These are phyloP conservation scores for Ginglymostoma cirratum DNA, from an alignment of 2,113 vertebrate genomes.

Conservation along the genomic window DNA sequence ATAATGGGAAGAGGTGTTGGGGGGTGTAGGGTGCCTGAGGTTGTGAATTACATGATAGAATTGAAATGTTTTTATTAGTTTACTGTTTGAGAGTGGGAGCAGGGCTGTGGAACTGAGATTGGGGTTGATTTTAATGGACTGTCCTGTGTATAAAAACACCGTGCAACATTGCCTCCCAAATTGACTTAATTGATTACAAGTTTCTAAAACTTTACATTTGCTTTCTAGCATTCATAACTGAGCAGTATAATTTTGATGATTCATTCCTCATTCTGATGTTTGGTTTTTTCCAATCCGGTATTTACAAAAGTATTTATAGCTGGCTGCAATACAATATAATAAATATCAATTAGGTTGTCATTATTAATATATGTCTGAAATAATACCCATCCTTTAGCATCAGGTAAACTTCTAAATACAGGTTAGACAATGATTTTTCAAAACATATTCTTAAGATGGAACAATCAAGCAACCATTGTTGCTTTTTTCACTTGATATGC, in stretches of 20 bases:
- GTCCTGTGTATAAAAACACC: not conserved
- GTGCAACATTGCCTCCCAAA: not conserved
- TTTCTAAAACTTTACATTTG: not conserved
- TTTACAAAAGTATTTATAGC: constrained; percentile 12
- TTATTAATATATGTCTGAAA: not conserved
- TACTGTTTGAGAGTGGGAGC: not conserved
- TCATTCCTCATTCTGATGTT: not conserved
- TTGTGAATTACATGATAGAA: not conserved
- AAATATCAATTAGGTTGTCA: not conserved
- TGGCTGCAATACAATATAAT: not conserved
- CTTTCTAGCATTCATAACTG: not conserved
- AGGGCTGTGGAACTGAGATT: not conserved
- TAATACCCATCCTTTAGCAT: not conserved
- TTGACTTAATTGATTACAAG: not conserved
- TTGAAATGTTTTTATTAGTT: not conserved
- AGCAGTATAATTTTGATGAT: not conserved
- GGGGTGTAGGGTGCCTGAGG: too few species aligned
- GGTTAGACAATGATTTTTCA: not conserved
- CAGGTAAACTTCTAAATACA: not conserved
- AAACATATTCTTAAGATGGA: not conserved
- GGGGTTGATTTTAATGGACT: not conserved
- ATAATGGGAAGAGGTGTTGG: too few species aligned
- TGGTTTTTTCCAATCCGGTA: not conserved
- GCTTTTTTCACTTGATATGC: not conserved
- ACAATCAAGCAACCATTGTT: too few species aligned